Conservation (phyloP, 2,888 invertebrate genomes). For the Actias luna region DNA sequence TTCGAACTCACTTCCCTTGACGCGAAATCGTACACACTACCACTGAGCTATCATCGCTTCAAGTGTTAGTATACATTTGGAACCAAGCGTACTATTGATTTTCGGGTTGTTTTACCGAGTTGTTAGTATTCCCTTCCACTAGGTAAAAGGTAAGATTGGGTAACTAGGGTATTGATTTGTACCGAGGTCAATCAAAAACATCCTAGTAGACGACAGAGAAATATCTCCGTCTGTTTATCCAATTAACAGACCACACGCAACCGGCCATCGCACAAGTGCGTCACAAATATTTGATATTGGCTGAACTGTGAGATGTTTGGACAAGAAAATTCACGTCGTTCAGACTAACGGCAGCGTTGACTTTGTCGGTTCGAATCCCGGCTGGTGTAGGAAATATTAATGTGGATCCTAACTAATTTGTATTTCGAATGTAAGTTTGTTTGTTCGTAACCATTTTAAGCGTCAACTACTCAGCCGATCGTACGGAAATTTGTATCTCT, state of each 20-base stretch:
- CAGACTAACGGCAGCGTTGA: not conserved
- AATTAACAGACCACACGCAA: conserved; percentile 22
- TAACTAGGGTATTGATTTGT: not conserved
- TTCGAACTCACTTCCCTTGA: too few species aligned
- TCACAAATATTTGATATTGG: conserved; percentile 4
- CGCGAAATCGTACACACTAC: too few species aligned
- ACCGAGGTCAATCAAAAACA: not conserved
- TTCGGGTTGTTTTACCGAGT: too few species aligned
- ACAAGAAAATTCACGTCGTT: not conserved
- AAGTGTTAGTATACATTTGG: too few species aligned
- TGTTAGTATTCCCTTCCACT: too few species aligned
- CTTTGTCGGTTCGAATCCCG: conserved; percentile 2
- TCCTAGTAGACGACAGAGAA: not conserved
- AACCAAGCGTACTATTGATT: too few species aligned
- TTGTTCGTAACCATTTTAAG: too few species aligned
- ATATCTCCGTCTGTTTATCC: conserved; percentile 20
- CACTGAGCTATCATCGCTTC: too few species aligned
- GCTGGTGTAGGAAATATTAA: not conserved
- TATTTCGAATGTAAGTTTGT: too few species aligned
- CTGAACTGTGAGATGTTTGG: conserved; percentile 13
- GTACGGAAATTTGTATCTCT: too few species aligned
- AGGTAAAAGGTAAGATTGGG: not conserved
- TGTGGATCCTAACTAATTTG: too few species aligned
- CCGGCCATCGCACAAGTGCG: not conserved
- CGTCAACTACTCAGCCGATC: too few species aligned